Percentiles rank a stretch among this genome's conserved stretches.
phyloP scores from a whole-genome alignment of 37 sponge, comb jelly and placozoan genomes.

The Spongilla lacustris region DNA sequence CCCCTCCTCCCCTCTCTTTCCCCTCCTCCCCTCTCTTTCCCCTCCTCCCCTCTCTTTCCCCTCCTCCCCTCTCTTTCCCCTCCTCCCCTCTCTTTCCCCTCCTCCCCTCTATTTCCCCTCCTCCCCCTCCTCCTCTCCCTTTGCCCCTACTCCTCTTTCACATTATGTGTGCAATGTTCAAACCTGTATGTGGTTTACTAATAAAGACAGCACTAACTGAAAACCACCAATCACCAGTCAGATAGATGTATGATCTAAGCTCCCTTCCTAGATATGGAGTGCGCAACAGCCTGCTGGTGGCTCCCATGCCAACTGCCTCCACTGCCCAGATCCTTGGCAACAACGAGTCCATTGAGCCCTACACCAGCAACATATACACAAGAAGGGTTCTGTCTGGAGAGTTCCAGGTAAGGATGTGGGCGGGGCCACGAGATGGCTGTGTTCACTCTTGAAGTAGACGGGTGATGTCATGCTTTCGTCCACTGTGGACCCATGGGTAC shows the following conservation, averaged over 20 bases:
- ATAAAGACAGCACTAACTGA: no score
- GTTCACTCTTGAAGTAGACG: no score
- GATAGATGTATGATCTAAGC: neutral
- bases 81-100: neutral
- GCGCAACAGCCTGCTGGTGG: slow-evolving; percentile 93
- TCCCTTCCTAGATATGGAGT: slow-evolving; percentile 76
- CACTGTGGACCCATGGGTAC: no score
- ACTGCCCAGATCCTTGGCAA: slow-evolving; percentile 99
- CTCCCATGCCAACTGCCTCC: slow-evolving; percentile 99
- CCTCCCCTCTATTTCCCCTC: neutral
- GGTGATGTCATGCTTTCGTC: no score
- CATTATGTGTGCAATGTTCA: no score
- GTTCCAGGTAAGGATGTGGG: slow-evolving; percentile 46
- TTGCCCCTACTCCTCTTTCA: neutral
- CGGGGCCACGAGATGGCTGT: no score
- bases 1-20: no score
- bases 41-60: no score
- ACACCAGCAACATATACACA: slow-evolving; percentile 97
- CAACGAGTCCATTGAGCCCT: slow-evolving; percentile 99
- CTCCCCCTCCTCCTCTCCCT: neutral
- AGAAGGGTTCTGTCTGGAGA: slow-evolving; percentile 95
- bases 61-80: no score
- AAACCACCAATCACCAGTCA: no score
- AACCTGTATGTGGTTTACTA: no score
- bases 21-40: no score